These are phyloP conservation scores for Steromphala cineraria DNA, from an alignment of 2,888 invertebrate species.

Conservation along the genomic window DNA sequence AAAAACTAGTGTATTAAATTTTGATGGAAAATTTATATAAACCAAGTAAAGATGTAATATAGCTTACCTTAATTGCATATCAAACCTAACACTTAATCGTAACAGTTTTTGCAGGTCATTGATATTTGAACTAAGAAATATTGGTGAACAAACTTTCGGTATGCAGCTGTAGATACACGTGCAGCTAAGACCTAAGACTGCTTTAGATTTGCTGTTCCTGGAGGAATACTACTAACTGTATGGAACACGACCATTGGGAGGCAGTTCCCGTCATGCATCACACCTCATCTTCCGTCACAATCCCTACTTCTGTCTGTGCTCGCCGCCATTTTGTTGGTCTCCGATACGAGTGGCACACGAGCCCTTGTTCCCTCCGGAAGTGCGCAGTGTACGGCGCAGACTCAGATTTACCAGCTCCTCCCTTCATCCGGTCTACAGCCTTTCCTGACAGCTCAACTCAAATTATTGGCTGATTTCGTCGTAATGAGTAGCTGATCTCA, in stretches of 20 bases:
- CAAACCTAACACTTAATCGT: no score
- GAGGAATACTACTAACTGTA: not conserved
- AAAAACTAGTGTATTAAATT: no score
- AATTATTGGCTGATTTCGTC: not conserved
- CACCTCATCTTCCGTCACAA: slow-evolving; percentile 4
- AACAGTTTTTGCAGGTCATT: no score
- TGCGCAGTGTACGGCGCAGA: slow-evolving; percentile 42
- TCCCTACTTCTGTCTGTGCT: slow-evolving; percentile 26
- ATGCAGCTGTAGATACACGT: no score
- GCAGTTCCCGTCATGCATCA: slow-evolving; percentile 24
- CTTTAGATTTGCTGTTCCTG: slow-evolving; percentile 19
- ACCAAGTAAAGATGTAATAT: no score
- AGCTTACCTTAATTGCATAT: no score
- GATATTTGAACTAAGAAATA: no score
- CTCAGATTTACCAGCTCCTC: slow-evolving; percentile 45
- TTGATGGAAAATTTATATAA: no score
- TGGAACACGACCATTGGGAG: slow-evolving; percentile 13
- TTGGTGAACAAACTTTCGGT: no score
- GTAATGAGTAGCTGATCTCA: no score
- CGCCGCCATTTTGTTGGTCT: slow-evolving; percentile 29
- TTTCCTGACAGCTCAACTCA: not conserved
- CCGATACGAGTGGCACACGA: slow-evolving; percentile 44
- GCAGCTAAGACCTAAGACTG: no score
- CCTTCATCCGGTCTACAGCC: slow-evolving; percentile 29
- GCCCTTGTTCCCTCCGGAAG: slow-evolving; percentile 39